Percentiles rank a stretch among this genome's conserved stretches.
Evolutionary conservation across 2,888 invertebrate genomes (phyloP).

Genomic region (Andrena minutula): DNA sequence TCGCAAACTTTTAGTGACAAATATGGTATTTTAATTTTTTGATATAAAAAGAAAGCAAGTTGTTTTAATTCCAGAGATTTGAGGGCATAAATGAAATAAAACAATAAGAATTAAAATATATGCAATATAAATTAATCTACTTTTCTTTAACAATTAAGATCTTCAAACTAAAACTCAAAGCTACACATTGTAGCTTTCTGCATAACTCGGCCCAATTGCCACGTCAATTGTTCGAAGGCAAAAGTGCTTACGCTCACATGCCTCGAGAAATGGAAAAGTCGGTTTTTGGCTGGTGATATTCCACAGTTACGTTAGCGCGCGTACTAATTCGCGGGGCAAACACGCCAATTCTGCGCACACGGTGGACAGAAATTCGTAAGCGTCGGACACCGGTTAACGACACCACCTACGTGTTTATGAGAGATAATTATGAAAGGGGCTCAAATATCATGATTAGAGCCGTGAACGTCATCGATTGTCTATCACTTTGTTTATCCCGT

Average conservation of each 20-base stretch:
- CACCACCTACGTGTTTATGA: conserved; percentile 2
- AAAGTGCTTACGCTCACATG: neutral
- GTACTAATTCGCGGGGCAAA: conserved; percentile 25
- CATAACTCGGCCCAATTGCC: neutral
- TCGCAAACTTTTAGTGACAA: no score
- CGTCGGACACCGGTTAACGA: conserved; percentile 23
- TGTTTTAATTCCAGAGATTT: no score
- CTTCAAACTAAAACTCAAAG: no score
- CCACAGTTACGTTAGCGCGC: conserved; percentile 27
- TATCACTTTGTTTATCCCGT: conserved; percentile 1
- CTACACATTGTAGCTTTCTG: neutral
- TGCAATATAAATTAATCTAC: no score
- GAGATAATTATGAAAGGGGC: conserved; percentile 22
- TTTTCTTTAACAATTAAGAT: no score
- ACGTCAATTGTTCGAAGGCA: neutral
- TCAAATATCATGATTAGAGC: conserved; percentile 3
- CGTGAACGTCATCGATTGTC: conserved; percentile 3
- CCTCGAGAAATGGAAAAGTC: neutral
- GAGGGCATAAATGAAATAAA: no score
- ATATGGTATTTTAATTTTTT: no score
- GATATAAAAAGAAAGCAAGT: no score
- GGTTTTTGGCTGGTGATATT: conserved; percentile 39
- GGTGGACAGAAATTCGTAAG: neutral
- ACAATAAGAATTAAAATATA: no score
- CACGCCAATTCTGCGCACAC: conserved; percentile 7